phyloP scores from a whole-genome alignment of 2,888 invertebrate species.

The Euphydryas editha region DNA sequence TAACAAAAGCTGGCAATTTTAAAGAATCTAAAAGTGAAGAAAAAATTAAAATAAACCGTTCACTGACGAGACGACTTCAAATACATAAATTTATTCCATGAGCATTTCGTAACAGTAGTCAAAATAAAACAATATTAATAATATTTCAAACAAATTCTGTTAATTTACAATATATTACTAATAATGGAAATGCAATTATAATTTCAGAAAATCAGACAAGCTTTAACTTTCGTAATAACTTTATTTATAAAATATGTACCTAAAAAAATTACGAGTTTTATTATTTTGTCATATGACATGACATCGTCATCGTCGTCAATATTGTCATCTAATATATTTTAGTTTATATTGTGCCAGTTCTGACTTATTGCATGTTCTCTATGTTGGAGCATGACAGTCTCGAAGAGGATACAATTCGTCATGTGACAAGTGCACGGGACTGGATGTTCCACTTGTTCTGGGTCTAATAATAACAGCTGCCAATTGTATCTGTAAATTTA shows the following conservation, averaged over 20 bases:
- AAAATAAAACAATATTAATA: too few species aligned
- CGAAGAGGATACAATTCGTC: conserved; percentile 90
- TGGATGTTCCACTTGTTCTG: conserved; percentile 88
- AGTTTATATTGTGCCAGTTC: conserved; percentile 22
- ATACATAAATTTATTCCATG: too few species aligned
- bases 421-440: conserved; percentile 90
- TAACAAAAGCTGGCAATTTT: too few species aligned
- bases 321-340: conserved; percentile 52
- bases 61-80: too few species aligned
- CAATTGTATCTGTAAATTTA: conserved; percentile 84
- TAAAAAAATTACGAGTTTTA: neutral
- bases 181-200: too few species aligned
- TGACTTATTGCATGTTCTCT: conserved; percentile 48
- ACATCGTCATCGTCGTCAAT: conserved; percentile 52
- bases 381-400: conserved; percentile 83
- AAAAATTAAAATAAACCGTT: too few species aligned
- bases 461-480: conserved; percentile 87
- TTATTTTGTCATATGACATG: too few species aligned
- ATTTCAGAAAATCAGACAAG: neutral
- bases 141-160: too few species aligned
- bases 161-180: too few species aligned
- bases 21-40: too few species aligned
- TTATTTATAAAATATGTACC: conserved; percentile 6
- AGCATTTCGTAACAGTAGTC: too few species aligned
- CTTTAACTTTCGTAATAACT: neutral